Conservation (phyloP, 2,797 vertebrate species). For the Astyanax mexicanus region DNA sequence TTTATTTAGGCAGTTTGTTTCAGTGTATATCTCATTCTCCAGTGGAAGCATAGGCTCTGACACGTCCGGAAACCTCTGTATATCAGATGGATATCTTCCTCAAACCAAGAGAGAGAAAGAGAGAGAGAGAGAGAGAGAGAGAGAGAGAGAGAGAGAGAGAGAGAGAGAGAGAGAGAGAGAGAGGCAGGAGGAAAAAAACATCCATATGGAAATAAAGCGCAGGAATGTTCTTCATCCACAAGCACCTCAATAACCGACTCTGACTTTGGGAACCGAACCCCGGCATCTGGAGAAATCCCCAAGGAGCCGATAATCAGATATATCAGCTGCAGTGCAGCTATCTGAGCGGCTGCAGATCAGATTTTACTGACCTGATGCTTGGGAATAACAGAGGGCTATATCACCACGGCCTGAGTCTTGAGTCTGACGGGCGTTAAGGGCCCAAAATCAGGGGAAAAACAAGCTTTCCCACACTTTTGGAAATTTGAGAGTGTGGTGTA, state of each 20-base stretch:
- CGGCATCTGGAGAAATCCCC: constrained; percentile 45
- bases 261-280: constrained; percentile 62
- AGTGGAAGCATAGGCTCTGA: constrained; percentile 15
- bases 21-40: neutral
- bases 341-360: constrained; percentile 40
- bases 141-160: too few species aligned
- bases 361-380: constrained; percentile 51
- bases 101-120: constrained; percentile 13
- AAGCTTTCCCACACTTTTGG: too few species aligned
- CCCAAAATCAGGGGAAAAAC: too few species aligned
- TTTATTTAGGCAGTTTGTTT: neutral
- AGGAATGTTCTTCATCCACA: constrained; percentile 64
- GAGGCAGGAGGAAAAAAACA: constrained; percentile 55
- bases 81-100: constrained; percentile 65
- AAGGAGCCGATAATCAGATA: constrained; percentile 51
- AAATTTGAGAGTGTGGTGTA: too few species aligned
- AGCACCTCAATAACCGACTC: constrained; percentile 58
- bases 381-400: constrained; percentile 45
- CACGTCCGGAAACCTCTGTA: constrained; percentile 44
- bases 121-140: too few species aligned
- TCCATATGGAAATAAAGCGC: constrained; percentile 65
- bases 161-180: too few species aligned
- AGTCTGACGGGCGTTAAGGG: neutral
- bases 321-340: constrained; percentile 38
- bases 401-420: constrained; percentile 26